Evolutionary conservation across 92 coral and sea anemone species (phyloP).

Genomic region (Zoanthus gigantus): DNA sequence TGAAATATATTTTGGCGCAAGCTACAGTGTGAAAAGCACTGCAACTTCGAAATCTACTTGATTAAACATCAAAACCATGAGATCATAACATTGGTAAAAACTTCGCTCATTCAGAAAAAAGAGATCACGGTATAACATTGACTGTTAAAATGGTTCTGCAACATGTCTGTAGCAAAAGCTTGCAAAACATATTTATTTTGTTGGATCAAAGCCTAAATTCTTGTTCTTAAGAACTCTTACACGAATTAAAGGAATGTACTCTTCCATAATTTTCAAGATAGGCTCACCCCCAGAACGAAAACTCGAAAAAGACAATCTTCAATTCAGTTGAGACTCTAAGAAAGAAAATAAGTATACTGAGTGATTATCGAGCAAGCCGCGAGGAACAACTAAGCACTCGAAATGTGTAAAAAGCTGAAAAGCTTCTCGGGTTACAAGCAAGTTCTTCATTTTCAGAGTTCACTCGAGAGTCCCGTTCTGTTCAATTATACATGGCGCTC

Average conservation of each 20-base stretch:
- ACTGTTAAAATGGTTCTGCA: background rate
- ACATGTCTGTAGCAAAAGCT: background rate
- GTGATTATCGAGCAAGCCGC: background rate
- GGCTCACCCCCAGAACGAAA: conserved; percentile 28
- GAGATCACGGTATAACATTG: background rate
- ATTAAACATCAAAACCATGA: conserved; percentile 36
- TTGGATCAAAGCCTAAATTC: background rate
- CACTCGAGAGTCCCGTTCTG: conserved; percentile 45
- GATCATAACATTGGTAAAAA: conserved; percentile 28
- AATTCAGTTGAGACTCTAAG: conserved; percentile 1
- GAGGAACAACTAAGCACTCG: conserved; percentile 14
- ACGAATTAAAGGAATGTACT: conserved; percentile 22
- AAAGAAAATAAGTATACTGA: conserved; percentile 1
- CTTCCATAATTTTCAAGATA: background rate
- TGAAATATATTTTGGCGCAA: conserved; percentile 9
- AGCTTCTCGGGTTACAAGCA: conserved; percentile 34
- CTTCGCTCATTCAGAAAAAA: conserved; percentile 24
- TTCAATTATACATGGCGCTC: conserved; percentile 38
- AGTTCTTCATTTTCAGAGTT: conserved; percentile 20
- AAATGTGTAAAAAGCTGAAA: conserved; percentile 38
- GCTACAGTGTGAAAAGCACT: background rate
- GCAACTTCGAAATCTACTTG: conserved; percentile 6
- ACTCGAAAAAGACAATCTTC: conserved; percentile 8
- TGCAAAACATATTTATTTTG: background rate
- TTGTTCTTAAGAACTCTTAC: background rate